Base-by-base conservation (phyloP, 2,797 vertebrate genomes). In the Tolypeutes matacus region DNA sequence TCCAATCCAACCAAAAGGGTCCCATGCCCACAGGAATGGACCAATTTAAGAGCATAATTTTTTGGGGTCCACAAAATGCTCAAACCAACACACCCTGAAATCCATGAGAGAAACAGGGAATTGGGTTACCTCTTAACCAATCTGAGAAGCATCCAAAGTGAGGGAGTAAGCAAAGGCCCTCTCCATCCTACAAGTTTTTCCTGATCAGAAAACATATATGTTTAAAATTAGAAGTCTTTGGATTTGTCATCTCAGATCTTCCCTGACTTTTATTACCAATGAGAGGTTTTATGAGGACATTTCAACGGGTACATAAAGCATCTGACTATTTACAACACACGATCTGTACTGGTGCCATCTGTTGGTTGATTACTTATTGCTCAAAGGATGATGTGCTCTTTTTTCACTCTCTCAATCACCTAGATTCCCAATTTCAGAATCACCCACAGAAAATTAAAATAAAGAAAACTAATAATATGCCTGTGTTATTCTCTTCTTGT, bases 331-430 rank as follows among this genome's bases (percentile, higher is more conserved):
- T 73, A 93, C 51, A 86, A 81, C 64, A 42, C 42, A 49, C 88
- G 76, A 76, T 95, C 77, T 94, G 42, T 73, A 36, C 51, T 73
- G 31, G 60, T 73, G 56, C 39, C 80, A 76, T 95, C 83, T 95
- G 69, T 83, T 80, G 58, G 49, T 36, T 91, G 69, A 94, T 11
- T 53, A 53, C 12, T 86, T 86, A 34, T 75, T 29, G 65, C 34
- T 96, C 78, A 82, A 0, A 82, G 39, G 1, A n/a, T 80, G n/a
- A 27, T n/a, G 39, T 56, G 31, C 15, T 39, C 5, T 72, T 69
- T 36, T 70, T 65, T 60, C 17, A 49, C 2, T 69, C 8, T 81
- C 27, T 62, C 9, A 56, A 4, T 90, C 18, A 51, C 87, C 92
- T 76, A 21, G 27, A 77, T 77, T 92, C 84, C n/a, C 67, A 69